Evolutionary conservation across 1,140 invertebrate genomes (phyloP).

Genomic region (Aplysia californica): DNA sequence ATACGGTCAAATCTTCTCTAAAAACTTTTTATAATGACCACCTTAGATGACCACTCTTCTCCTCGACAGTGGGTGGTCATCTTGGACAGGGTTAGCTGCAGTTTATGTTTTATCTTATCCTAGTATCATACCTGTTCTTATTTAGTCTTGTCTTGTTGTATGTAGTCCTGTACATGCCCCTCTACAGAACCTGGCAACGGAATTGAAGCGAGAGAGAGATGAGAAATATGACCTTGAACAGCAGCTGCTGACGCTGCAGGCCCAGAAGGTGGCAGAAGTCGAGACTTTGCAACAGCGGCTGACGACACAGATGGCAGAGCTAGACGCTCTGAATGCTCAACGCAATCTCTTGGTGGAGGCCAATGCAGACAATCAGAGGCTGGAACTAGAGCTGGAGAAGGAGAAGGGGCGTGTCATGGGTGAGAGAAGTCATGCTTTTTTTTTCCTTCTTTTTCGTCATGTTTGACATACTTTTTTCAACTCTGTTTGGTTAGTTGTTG

Average conservation of each 20-base stretch:
- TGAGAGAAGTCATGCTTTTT: slow-evolving; percentile 27
- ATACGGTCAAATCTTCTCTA: no score
- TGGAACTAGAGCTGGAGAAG: slow-evolving; percentile 66
- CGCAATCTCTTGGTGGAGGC: slow-evolving; percentile 36
- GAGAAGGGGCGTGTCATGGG: slow-evolving; percentile 68
- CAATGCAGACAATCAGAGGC: slow-evolving; percentile 48
- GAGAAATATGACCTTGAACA: slow-evolving; percentile 49
- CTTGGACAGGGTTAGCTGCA: no score
- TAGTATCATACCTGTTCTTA: no score
- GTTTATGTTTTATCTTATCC: no score
- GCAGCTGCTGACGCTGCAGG: slow-evolving; percentile 40
- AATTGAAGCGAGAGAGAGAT: slow-evolving; percentile 45
- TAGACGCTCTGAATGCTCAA: slow-evolving; percentile 34
- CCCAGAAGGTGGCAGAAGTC: slow-evolving; percentile 44
- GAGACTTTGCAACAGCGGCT: slow-evolving; percentile 46
- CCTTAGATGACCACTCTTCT: no score
- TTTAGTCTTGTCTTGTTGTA: no score
- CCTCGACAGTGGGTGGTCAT: no score
- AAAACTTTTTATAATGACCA: no score
- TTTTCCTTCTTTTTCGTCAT: not conserved
- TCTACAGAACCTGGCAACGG: slow-evolving; percentile 50
- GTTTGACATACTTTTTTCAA: no score
- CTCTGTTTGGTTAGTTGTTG: no score
- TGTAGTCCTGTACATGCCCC: no score
- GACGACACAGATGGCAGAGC: slow-evolving; percentile 39